Percentiles rank a stretch among this genome's conserved stretches.
phyloP scores from a whole-genome alignment of 2,888 invertebrate genomes.

The Platypus cylindrus region DNA sequence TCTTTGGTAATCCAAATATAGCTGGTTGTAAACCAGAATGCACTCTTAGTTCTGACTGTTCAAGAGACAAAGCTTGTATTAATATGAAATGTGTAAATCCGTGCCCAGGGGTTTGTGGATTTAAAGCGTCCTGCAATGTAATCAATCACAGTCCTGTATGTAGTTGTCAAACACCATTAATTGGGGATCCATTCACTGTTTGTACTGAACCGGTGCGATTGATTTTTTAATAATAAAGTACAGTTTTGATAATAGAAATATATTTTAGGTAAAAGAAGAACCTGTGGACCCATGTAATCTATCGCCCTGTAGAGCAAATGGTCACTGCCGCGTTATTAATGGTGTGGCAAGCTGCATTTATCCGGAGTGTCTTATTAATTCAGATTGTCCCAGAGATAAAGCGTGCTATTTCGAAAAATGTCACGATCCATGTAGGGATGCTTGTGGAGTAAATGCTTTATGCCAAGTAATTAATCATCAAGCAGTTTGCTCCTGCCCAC shows the following conservation, averaged over 20 bases:
- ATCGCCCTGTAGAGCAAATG: constrained; percentile 72
- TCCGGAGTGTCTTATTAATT: constrained; percentile 78
- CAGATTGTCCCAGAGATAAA: constrained; percentile 70
- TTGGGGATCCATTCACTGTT: constrained; percentile 71
- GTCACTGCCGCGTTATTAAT: constrained; percentile 63
- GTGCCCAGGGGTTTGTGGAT: constrained; percentile 68
- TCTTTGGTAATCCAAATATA: constrained; percentile 54
- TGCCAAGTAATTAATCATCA: constrained; percentile 69
- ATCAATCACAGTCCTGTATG: constrained; percentile 80
- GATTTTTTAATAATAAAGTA: too few relatives aligned
- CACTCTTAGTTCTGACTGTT: constrained; percentile 68
- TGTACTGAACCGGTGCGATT: constrained; percentile 37
- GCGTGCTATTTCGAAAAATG: constrained; percentile 76
- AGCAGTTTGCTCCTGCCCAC: constrained; percentile 71
- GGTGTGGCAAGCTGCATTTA: constrained; percentile 61
- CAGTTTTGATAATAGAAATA: background rate
- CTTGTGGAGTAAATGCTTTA: constrained; percentile 74
- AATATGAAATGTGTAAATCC: constrained; percentile 71
- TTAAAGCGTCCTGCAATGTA: constrained; percentile 62
- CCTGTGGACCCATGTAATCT: constrained; percentile 65
- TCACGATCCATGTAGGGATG: constrained; percentile 67
- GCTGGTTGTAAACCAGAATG: constrained; percentile 74
- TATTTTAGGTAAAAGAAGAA: constrained; percentile 26
- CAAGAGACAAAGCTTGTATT: constrained; percentile 60
- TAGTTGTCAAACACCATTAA: constrained; percentile 55